Evolutionary conservation across 2,113 vertebrate species (phyloP).

Genomic region (Malurus cyaneus): DNA sequence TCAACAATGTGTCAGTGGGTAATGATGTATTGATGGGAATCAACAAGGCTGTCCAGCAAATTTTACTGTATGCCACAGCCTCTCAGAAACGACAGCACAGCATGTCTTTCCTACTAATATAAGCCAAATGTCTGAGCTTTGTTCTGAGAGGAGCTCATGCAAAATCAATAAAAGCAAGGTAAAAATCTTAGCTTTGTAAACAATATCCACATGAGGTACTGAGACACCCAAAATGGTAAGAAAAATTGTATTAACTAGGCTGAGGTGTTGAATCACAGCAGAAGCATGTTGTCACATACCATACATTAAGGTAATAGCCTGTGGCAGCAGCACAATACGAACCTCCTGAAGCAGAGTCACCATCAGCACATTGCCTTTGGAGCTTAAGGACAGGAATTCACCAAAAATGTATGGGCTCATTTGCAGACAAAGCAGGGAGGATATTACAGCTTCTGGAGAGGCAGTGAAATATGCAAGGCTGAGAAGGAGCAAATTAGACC

Average conservation of each 20-base stretch:
- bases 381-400: not conserved
- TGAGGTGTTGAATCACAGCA: not conserved
- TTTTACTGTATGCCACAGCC: not conserved
- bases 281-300: not conserved
- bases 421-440: not conserved
- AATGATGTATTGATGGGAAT: not conserved
- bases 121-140: not conserved
- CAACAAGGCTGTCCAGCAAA: not conserved
- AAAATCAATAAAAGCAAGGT: not conserved
- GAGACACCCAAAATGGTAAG: not conserved
- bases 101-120: not conserved
- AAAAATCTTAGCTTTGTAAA: not conserved
- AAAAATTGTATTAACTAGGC: not conserved
- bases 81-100: rapidly evolving
- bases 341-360: not conserved
- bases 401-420: not conserved
- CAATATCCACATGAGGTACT: not conserved
- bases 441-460: not conserved
- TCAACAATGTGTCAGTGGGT: not conserved
- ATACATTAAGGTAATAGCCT: not conserved
- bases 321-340: not conserved
- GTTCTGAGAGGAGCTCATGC: not conserved
- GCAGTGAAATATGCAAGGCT: not conserved
- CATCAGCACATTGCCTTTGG: not conserved
- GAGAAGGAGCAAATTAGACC: not conserved